Evolutionary conservation across 2,888 invertebrate genomes (phyloP).

Genomic region (Lordiphosa fenestrarum): DNA sequence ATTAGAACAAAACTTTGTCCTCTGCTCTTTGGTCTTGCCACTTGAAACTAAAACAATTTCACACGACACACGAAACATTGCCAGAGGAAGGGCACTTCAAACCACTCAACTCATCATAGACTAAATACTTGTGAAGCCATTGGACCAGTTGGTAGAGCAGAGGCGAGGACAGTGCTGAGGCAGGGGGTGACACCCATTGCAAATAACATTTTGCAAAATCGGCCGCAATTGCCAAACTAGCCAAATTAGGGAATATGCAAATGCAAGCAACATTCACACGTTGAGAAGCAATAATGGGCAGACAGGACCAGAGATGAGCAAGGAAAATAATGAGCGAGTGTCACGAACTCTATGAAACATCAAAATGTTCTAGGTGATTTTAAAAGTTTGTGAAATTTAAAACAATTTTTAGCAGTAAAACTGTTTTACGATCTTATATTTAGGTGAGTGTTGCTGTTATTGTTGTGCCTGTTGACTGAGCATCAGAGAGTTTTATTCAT

Average conservation of each 20-base stretch:
- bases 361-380: background rate
- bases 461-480: too few relatives aligned
- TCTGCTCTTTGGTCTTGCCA: constrained; percentile 39
- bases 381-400: background rate
- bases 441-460: too few relatives aligned
- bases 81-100: constrained; percentile 50
- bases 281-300: constrained; percentile 17
- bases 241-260: constrained; percentile 74
- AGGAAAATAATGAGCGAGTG: background rate
- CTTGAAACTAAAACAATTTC: constrained; percentile 63
- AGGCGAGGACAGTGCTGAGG: background rate
- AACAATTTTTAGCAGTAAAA: too few relatives aligned
- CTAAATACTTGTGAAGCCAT: constrained; percentile 64
- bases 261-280: constrained; percentile 61
- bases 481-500: too few relatives aligned
- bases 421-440: too few relatives aligned
- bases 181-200: constrained; percentile 39
- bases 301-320: constrained; percentile 7
- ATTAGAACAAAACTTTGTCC: constrained; percentile 34
- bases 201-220: constrained; percentile 73
- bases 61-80: constrained; percentile 52
- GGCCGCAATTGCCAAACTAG: constrained; percentile 74
- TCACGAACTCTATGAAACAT: background rate
- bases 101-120: constrained; percentile 68
- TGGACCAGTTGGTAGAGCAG: constrained; percentile 3